phyloP scores from a whole-genome alignment of 2,888 invertebrate genomes.

The Schizaphis graminum region DNA sequence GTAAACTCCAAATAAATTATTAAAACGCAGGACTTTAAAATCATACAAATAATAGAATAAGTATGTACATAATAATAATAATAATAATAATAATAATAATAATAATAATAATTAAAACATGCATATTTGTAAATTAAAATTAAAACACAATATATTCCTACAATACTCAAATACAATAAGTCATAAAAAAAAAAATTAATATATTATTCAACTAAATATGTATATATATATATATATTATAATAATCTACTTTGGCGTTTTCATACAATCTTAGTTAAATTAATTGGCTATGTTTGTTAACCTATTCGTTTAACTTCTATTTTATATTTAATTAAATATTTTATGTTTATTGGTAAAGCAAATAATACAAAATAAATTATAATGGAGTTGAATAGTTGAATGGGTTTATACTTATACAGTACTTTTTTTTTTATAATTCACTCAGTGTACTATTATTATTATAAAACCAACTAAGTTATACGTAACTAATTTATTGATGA shows the following conservation, averaged over 20 bases:
- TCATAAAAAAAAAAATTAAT: not conserved
- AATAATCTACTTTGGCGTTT: not conserved
- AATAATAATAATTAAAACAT: not conserved
- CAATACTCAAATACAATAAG: not conserved
- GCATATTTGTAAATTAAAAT: not conserved
- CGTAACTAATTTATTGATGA: not conserved
- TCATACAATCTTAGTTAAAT: not conserved
- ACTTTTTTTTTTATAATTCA: not conserved
- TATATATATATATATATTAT: not conserved
- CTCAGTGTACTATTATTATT: constrained; percentile 3
- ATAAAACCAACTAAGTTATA: not conserved
- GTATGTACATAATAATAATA: not conserved
- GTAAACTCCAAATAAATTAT: not conserved
- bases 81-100: too few species aligned
- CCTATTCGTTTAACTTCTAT: constrained; percentile 13
- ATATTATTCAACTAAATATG: not conserved
- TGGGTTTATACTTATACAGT: not conserved
- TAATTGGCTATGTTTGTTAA: constrained; percentile 6
- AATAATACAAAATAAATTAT: constrained; percentile 21
- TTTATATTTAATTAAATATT: constrained; percentile 12
- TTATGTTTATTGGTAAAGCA: constrained; percentile 16
- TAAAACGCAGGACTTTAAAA: not conserved
- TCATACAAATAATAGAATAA: not conserved
- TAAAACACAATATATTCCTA: not conserved
- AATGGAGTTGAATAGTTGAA: not conserved